Conservation (phyloP, 2,113 vertebrate genomes). For the Copsychus sechellarum region DNA sequence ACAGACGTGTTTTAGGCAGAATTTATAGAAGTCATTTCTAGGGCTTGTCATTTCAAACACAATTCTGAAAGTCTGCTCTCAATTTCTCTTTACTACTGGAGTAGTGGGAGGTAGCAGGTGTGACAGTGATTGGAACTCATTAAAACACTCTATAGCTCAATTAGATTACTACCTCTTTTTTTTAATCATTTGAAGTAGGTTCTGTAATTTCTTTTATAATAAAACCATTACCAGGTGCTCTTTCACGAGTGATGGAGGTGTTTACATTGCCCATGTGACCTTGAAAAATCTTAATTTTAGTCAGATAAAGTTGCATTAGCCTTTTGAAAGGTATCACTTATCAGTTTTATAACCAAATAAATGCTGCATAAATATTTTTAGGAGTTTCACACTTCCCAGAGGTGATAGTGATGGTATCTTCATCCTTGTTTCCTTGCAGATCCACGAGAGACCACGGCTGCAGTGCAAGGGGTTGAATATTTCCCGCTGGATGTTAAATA, state of each 20-base stretch:
- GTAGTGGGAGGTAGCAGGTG: neutral
- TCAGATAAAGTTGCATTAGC: neutral
- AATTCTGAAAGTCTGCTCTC: neutral
- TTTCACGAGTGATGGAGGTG: neutral
- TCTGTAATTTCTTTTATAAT: neutral
- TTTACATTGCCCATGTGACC: neutral
- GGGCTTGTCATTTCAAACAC: neutral
- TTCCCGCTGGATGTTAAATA: neutral
- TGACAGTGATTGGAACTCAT: neutral
- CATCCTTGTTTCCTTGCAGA: neutral
- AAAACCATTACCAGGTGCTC: neutral
- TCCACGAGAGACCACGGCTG: neutral
- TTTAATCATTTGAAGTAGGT: neutral
- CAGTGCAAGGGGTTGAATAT: neutral
- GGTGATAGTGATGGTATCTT: rapidly evolving
- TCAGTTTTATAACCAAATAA: neutral
- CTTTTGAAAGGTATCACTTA: neutral
- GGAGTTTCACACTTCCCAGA: neutral
- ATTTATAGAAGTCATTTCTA: neutral
- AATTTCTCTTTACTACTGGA: neutral
- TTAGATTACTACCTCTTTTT: neutral
- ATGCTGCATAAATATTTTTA: neutral
- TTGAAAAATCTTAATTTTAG: neutral
- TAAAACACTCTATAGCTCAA: neutral
- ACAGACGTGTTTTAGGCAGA: neutral